Evolutionary conservation across 1,140 invertebrate genomes (phyloP), one percentile per base, ranked within the genome.

Genomic region (Drosophila sechellia): DNA sequence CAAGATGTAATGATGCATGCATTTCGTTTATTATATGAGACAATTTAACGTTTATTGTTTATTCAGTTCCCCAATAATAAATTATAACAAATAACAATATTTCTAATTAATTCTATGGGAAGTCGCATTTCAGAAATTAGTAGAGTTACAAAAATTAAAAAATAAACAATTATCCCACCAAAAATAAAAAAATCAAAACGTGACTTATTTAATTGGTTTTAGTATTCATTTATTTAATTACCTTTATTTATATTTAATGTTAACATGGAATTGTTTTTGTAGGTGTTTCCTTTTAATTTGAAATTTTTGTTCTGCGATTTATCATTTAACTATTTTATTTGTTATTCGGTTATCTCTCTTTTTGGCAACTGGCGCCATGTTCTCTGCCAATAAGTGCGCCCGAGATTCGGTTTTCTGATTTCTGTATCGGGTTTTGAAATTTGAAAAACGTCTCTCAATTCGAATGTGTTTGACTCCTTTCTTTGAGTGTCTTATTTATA

Each of bases 251-350:
- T 87, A 81, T 87, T 81, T 90, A 91, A 91, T 91, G 85, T 91
- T 91, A 91, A 91, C 90, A 91, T 91, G 79, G 78, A 90, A 90
- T 91, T 91, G 90, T 86, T 89, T 85, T 86, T 80, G 79, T 81
- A 89, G 85, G 84, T 83, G 78, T 90, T 85, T 75, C 76, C 58
- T 58, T 71, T 58, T 64, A 70, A 70, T 70, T 70, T 70, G 64
- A 70, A 70, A 70, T 79, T 83, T 69, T 77, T 81, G 64, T 64
- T 89, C 81, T 84, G 77, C 71, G 49, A 69, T 89, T 81, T 89
- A 80, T 68, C 60, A 72, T 73, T 85, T 55, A 85, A 77, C 77
- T 90, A 80, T 80, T 74, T 75, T 63, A 40, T 63, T 56, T 63
- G 45, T 63, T 56, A 45, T n/a, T n/a, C 31, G 6, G 60, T 65